Conservation (phyloP, 2,888 invertebrate species). For the Lucinisca nassula region DNA sequence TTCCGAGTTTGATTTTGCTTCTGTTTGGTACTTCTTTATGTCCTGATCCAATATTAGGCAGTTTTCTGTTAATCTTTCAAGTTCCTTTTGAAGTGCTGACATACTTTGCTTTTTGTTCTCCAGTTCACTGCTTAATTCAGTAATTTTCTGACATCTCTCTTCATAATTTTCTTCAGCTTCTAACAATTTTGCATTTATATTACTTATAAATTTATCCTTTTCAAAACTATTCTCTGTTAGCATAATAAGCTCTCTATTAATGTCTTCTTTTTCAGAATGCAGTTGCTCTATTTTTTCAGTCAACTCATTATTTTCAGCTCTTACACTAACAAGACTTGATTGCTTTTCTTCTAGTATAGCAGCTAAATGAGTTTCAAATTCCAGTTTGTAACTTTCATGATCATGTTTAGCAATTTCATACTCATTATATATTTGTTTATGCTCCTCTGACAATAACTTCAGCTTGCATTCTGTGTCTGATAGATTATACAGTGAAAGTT, state of each 20-base stretch:
- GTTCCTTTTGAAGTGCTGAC: not conserved
- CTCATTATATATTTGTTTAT: not conserved
- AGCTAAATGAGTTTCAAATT: not conserved
- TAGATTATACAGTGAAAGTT: not conserved
- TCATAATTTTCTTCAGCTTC: not conserved
- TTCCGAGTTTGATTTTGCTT: slow-evolving; percentile 33
- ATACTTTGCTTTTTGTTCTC: not conserved
- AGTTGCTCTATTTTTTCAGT: not conserved
- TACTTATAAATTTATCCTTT: not conserved
- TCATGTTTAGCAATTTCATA: not conserved
- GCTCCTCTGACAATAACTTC: not conserved
- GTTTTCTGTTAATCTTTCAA: slow-evolving; percentile 8
- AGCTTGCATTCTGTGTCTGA: not conserved
- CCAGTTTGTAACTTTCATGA: not conserved
- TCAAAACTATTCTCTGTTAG: slow-evolving; percentile 18
- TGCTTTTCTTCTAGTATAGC: not conserved
- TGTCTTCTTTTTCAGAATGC: slow-evolving; percentile 11
- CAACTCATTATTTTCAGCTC: slow-evolving; percentile 12
- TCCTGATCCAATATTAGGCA: slow-evolving; percentile 7
- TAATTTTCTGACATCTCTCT: not conserved
- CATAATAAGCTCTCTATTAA: not conserved
- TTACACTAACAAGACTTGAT: not conserved
- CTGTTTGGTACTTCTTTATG: slow-evolving; percentile 45
- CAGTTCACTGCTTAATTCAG: not conserved
- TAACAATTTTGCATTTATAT: not conserved